Percentiles rank a stretch among this genome's conserved stretches.
Evolutionary conservation across 2,888 invertebrate genomes (phyloP).

Genomic region (Meta bourneti): DNA sequence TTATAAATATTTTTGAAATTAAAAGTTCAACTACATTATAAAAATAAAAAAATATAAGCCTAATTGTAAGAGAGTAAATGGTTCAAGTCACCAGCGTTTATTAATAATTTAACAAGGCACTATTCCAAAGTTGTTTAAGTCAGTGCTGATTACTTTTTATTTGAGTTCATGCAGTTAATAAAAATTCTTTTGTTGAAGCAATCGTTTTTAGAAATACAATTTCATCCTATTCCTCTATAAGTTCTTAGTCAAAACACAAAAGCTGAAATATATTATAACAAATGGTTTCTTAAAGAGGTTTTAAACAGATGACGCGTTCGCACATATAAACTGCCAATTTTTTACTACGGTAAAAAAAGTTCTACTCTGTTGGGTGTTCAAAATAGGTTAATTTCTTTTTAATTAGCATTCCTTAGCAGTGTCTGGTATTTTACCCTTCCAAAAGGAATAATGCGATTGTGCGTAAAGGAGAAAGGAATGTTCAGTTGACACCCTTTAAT

Average conservation of each 20-base stretch:
- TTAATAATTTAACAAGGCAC: no score
- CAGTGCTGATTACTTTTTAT: no score
- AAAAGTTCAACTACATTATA: no score
- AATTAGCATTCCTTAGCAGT: slow-evolving; percentile 31
- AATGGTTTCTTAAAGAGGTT: not conserved
- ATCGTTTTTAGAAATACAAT: no score
- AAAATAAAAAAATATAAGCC: no score
- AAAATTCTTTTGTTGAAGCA: no score
- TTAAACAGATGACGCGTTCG: not conserved
- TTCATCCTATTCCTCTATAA: no score
- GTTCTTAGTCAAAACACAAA: no score
- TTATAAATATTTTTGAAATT: no score
- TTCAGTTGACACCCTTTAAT: not conserved
- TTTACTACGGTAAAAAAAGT: not conserved
- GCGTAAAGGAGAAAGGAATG: not conserved
- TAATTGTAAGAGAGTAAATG: not conserved
- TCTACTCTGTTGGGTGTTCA: not conserved
- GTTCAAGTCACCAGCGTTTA: not conserved
- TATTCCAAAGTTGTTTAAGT: no score
- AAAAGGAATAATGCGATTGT: not conserved
- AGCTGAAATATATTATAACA: not conserved
- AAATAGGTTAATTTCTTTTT: slow-evolving; percentile 54
- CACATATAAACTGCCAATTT: not conserved
- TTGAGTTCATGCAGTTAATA: no score
- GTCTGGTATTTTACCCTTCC: not conserved